Evolutionary conservation across 2,888 invertebrate genomes (phyloP), one percentile per base, ranked within the genome.

Genomic region (Fragum sueziense): DNA sequence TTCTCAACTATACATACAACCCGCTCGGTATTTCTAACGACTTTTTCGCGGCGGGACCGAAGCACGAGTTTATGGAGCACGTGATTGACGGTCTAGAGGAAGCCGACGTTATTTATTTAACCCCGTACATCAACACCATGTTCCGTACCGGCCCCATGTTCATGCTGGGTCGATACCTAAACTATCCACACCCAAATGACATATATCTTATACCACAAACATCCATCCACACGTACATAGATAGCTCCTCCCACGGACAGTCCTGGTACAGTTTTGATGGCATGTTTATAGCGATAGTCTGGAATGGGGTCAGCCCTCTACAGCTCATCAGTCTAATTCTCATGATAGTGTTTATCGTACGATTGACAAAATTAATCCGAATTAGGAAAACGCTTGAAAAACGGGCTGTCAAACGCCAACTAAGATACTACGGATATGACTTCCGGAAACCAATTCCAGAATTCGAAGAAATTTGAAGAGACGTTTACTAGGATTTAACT

Each of bases 141-240:
- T 80, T 80, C 51, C 31, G 80, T 34, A 80, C 80, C 0, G 80
- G 80, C 0, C 80, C 80, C 4, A 80, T 80, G 80, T 80, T 76
- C 41, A 73, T 80, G 73, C 54, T 80, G 2, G 76, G 80, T 11
- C 54, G 80, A 20, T 80, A 76, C 65, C 54, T 80, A 27, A 80
- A 80, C 41, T 80, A 80, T 37, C 76, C 76, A 0, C 80, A 80
- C 61, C 62, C 73, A 22, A 74, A 80, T 6, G 76, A 80, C 22
- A 68, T 80, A 14, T 80, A 76, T 51, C 65, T 80, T 7, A 61
- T 80, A 0, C 80, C 76, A 11, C 68, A 54, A 14, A 70, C 80
- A 22, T 72, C 72, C 14, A 51, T 80, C 17, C 65, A 65, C 27
- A 41, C 65, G 17, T 80, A 76, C 29, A 61, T 80, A 14, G 70